A percentile compares a stretch with the other conserved stretches of the same genome.
These are phyloP conservation scores for Neosalanx taihuensis DNA, from an alignment of 2,797 vertebrate species.

Conservation along the genomic window DNA sequence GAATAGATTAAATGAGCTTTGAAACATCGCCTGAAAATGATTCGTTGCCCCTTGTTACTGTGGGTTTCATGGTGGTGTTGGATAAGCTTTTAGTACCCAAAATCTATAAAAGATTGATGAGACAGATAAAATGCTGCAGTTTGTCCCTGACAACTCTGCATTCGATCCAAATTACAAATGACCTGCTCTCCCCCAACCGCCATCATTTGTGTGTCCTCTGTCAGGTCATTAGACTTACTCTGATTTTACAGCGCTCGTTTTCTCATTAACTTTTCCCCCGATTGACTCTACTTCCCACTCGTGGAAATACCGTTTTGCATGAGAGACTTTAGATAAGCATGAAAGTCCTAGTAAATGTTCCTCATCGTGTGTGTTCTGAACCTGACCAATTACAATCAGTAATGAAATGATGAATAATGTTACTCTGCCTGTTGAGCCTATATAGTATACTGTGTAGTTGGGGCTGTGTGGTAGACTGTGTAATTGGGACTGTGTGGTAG, in stretches of 20 bases:
- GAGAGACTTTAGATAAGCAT: too few species aligned
- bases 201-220: constrained; percentile 15
- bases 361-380: too few species aligned
- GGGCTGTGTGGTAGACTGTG: not conserved
- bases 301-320: too few species aligned
- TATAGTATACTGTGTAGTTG: too few species aligned
- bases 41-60: not conserved
- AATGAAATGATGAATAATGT: not conserved
- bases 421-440: not conserved
- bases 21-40: too few species aligned
- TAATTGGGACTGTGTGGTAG: not conserved
- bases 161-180: constrained; percentile 7
- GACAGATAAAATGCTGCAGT: constrained; percentile 21
- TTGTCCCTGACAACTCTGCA: not conserved
- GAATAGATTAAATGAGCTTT: too few species aligned
- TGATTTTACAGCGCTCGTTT: not conserved
- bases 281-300: not conserved
- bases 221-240: not conserved
- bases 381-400: too few species aligned
- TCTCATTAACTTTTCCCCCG: not conserved
- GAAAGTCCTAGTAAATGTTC: too few species aligned
- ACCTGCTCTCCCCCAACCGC: constrained; percentile 19
- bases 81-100: constrained; percentile 1
- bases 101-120: constrained; percentile 23
- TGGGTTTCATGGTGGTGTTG: constrained; percentile 10